Percentiles rank a stretch among this genome's conserved stretches.
Evolutionary conservation across 2,113 vertebrate genomes (phyloP).

Genomic region (Spea bombifrons): DNA sequence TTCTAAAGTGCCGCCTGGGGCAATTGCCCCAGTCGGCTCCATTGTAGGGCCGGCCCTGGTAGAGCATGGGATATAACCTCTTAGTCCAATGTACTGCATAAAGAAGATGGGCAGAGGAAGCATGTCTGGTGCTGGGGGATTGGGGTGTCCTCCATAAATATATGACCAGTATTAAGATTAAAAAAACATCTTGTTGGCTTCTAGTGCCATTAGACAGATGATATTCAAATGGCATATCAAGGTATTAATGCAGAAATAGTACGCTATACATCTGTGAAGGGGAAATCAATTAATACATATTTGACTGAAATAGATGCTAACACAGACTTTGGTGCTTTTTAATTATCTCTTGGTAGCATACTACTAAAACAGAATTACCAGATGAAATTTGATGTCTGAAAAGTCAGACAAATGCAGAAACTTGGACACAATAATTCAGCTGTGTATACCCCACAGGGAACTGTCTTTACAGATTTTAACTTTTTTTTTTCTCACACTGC

Average conservation of each 20-base stretch:
- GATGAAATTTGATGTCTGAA: slow-evolving; percentile 65
- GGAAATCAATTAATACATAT: slow-evolving; percentile 13
- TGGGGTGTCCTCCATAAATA: too few relatives aligned
- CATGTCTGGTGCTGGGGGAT: too few relatives aligned
- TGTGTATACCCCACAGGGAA: slow-evolving; percentile 56
- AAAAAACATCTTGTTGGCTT: too few relatives aligned
- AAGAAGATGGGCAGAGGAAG: too few relatives aligned
- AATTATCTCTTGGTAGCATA: slow-evolving; percentile 25
- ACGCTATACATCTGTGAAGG: neutral
- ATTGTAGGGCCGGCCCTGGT: too few relatives aligned
- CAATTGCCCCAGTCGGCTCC: too few relatives aligned
- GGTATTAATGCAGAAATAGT: neutral
- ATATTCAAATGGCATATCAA: too few relatives aligned
- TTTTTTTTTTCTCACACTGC: slow-evolving; percentile 49
- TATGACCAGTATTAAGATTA: too few relatives aligned
- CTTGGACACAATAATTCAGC: slow-evolving; percentile 56
- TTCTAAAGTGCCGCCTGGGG: too few relatives aligned
- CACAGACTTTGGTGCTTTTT: slow-evolving; percentile 24
- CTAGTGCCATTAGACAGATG: too few relatives aligned
- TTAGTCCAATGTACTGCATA: too few relatives aligned
- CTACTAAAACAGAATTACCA: slow-evolving; percentile 60
- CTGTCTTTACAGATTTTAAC: slow-evolving; percentile 57
- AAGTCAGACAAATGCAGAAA: slow-evolving; percentile 59
- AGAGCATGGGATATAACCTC: too few relatives aligned
- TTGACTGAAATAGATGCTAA: slow-evolving; percentile 20